Percentiles rank a stretch among this genome's conserved stretches.
phyloP scores from a whole-genome alignment of 2,113 vertebrate genomes.

The Neodontobutis hainanensis region DNA sequence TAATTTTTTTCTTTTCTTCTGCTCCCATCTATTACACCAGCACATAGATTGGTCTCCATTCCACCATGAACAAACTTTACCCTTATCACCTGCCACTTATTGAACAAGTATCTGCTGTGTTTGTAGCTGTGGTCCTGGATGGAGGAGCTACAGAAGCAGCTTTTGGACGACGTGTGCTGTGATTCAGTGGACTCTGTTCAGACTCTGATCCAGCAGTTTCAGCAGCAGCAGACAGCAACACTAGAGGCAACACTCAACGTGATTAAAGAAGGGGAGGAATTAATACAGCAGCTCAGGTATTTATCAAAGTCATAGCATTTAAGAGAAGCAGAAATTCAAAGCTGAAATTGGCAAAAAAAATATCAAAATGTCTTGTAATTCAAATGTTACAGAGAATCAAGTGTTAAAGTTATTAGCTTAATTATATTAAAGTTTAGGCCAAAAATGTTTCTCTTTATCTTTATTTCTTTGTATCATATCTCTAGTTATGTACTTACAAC shows the following conservation, averaged over 20 bases:
- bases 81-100: background rate
- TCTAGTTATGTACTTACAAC: too few relatives aligned
- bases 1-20: too few relatives aligned
- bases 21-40: too few relatives aligned
- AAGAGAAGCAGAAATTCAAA: background rate
- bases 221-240: conserved; percentile 96
- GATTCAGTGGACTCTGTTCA: conserved; percentile 96
- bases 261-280: conserved; percentile 97
- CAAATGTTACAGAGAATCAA: too few relatives aligned
- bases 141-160: conserved; percentile 98
- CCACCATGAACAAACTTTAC: background rate
- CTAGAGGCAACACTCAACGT: conserved; percentile 96
- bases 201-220: conserved; percentile 97
- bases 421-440: too few relatives aligned
- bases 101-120: conserved; percentile 1
- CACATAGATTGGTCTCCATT: too few relatives aligned
- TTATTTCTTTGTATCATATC: too few relatives aligned
- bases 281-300: conserved; percentile 98
- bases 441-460: too few relatives aligned
- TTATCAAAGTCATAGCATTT: background rate
- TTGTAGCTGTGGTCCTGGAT: conserved; percentile 97
- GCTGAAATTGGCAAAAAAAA: too few relatives aligned
- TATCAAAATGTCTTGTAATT: too few relatives aligned
- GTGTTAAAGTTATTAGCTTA: too few relatives aligned
- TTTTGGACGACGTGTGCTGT: conserved; percentile 93